These are phyloP conservation scores for Nyctibius bracteatus DNA, from an alignment of 2,113 vertebrate genomes.

Conservation along the genomic window DNA sequence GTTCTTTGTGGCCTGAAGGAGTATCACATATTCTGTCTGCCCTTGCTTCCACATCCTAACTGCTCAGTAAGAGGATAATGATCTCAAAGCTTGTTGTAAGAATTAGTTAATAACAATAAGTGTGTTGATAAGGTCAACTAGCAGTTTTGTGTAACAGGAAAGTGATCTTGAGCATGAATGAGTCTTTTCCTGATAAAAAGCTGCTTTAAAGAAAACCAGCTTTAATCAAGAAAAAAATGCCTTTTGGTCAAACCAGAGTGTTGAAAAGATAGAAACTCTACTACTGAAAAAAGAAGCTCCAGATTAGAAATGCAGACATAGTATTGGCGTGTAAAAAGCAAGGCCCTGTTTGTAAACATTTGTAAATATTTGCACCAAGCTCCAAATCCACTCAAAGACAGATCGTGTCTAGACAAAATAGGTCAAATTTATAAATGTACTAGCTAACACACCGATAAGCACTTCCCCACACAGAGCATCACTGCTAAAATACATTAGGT, in stretches of 20 bases:
- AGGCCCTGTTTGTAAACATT: not conserved
- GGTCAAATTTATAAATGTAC: not conserved
- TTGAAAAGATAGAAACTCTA: not conserved
- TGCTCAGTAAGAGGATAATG: not conserved
- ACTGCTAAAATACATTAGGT: not conserved
- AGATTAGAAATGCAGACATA: not conserved
- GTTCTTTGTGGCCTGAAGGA: not conserved
- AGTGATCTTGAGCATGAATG: not conserved
- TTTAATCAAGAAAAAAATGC: not conserved
- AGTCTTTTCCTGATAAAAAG: conserved; percentile 16
- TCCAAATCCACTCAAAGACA: not conserved
- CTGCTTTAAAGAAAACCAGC: not conserved
- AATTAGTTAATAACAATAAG: conserved; percentile 30
- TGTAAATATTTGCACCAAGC: not conserved
- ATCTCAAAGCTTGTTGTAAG: not conserved
- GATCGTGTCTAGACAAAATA: not conserved
- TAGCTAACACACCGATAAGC: not conserved
- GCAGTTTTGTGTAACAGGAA: not conserved
- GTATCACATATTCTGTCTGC: not conserved
- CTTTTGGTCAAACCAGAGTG: not conserved
- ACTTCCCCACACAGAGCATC: not conserved
- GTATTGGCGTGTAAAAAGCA: not conserved
- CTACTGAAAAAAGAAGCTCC: not conserved
- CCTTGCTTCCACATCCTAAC: not conserved
- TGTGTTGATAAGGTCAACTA: not conserved